Percentiles rank a stretch among this genome's conserved stretches.
These are phyloP conservation scores for Chromoteleia sp. DNA, from an alignment of 2,888 invertebrate species.

Conservation along the genomic window DNA sequence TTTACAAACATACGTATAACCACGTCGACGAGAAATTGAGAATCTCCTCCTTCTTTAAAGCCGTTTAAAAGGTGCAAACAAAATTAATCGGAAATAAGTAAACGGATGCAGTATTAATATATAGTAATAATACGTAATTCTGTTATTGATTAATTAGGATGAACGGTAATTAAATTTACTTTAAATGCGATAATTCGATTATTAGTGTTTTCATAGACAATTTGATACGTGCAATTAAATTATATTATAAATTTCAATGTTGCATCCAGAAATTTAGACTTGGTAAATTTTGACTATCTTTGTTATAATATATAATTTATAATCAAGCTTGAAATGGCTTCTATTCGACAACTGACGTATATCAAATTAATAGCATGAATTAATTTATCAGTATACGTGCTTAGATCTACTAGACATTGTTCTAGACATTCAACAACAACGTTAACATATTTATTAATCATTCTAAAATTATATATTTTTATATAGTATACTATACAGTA, in stretches of 20 bases:
- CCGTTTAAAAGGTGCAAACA: too few species aligned
- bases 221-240: slow-evolving; percentile 37
- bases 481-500: too few species aligned
- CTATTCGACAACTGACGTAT: slow-evolving; percentile 43
- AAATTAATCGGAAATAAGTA: too few species aligned
- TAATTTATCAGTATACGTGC: slow-evolving; percentile 49
- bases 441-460: slow-evolving; percentile 17
- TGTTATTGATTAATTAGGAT: slow-evolving; percentile 8
- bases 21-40: too few species aligned
- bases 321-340: slow-evolving; percentile 39
- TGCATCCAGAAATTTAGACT: slow-evolving; percentile 8
- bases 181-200: slow-evolving; percentile 16
- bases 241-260: slow-evolving; percentile 25
- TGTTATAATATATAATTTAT: slow-evolving; percentile 51
- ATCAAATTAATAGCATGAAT: slow-evolving; percentile 60
- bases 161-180: slow-evolving; percentile 16
- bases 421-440: slow-evolving; percentile 4
- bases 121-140: background rate
- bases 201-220: slow-evolving; percentile 21
- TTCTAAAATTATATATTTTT: background rate
- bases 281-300: slow-evolving; percentile 22
- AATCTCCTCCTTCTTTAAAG: too few species aligned
- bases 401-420: slow-evolving; percentile 27
- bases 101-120: too few species aligned
- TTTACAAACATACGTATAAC: too few species aligned